Conservation (phyloP, 1,140 invertebrate genomes). For the Heliconius eleuchia region DNA sequence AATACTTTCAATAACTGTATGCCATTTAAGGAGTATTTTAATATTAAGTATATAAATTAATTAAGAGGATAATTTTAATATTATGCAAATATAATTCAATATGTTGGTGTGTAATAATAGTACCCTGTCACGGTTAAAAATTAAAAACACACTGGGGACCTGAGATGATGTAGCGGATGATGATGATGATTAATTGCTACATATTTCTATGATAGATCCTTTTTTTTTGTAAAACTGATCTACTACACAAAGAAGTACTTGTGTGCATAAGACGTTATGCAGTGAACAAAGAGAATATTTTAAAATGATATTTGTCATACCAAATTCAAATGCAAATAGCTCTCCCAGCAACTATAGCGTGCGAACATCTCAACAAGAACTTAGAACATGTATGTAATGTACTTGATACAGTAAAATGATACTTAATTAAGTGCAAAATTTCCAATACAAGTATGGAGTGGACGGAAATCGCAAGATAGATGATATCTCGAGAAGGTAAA, state of each 20-base stretch:
- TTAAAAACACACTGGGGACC: conserved; percentile 14
- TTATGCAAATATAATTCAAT: conserved; percentile 1
- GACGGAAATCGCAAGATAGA: conserved; percentile 45
- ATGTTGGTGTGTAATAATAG: neutral
- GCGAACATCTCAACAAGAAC: conserved; percentile 46
- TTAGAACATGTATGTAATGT: conserved; percentile 22
- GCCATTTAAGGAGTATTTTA: neutral
- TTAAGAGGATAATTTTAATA: neutral
- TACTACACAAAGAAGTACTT: neutral
- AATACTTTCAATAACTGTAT: neutral
- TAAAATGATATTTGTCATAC: conserved; percentile 72
- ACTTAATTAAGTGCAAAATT: conserved; percentile 67
- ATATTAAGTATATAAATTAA: neutral
- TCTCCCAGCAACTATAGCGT: conserved; percentile 45
- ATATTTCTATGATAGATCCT: conserved; percentile 55
- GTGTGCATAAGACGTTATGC: conserved; percentile 38
- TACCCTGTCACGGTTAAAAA: neutral
- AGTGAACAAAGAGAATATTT: conserved; percentile 54
- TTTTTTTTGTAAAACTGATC: conserved; percentile 44
- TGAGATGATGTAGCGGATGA: conserved; percentile 18
- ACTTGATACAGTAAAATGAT: conserved; percentile 29
- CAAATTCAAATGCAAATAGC: conserved; percentile 62
- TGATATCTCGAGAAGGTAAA: conserved; percentile 58
- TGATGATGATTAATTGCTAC: conserved; percentile 71
- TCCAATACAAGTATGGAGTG: conserved; percentile 50